Evolutionary conservation across 2,113 vertebrate genomes (phyloP), one percentile per base, ranked within the genome.

Genomic region (Trichomycterus rosablanca): DNA sequence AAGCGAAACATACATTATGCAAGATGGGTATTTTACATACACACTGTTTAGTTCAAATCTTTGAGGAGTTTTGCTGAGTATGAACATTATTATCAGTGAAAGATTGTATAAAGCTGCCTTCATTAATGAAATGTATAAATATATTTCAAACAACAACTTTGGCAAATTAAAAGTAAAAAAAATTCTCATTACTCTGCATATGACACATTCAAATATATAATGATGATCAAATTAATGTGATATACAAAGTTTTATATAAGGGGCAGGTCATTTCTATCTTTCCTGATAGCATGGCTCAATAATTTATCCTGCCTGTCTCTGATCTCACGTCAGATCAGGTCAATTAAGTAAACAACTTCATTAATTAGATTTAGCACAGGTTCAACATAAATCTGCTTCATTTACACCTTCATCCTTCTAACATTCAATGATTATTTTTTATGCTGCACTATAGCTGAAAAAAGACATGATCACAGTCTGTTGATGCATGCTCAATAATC

Each of bases 11-110:
- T 91, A 63, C 49, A 59, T 89, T 90, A 91, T 91, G 89, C 54
- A 89, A 90, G 88, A 90, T 85, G 89, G 87, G 87, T 90, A 91
- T 90, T 88, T 90, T 91, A 91, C 89, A 92, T 87, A 89, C 86
- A 87, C 78, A 60, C 59, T 79, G 83, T 83, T 54, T 53, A 44
- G 40, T 54, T 46, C 20, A 45, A 61, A 26, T 66, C 86, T 84
- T 86, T 88, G 86, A 84, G 85, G 84, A 89, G 84, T 84, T 88
- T 80, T 78, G 83, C 88, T 55, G 49, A 9, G 85, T 87, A 88
- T 78, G 88, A 87, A 86, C 77, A 78, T 76, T 62, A 56, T 30
- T 79, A 75, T 81, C 82, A 83, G 81, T 89, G 83, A 85, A 84
- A 84, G 45, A 22, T 59, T 59, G 34, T 60, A 26, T 86, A 87